These are phyloP conservation scores for Pomacea canaliculata DNA, from an alignment of 2,888 invertebrate species.

Conservation along the genomic window DNA sequence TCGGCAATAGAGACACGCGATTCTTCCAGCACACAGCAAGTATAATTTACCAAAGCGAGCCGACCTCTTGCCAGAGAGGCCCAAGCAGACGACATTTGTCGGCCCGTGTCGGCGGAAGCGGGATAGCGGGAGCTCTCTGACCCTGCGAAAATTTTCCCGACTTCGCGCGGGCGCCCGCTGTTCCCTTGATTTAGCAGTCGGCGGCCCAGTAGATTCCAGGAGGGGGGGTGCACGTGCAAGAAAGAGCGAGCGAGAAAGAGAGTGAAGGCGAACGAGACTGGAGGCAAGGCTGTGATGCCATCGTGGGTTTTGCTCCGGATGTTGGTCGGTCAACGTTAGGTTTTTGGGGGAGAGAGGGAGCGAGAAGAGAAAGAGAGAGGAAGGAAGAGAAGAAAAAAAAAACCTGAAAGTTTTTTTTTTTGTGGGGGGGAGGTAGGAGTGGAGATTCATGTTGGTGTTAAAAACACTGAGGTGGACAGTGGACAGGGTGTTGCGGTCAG, in stretches of 20 bases:
- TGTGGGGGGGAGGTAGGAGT: background rate
- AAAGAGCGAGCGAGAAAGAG: slow-evolving; percentile 10
- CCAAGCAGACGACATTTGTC: slow-evolving; percentile 10
- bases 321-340: too few relatives aligned
- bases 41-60: slow-evolving; percentile 1
- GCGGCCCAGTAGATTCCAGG: background rate
- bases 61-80: background rate
- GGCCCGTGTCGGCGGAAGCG: slow-evolving; percentile 11
- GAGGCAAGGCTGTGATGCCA: background rate
- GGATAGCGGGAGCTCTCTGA: slow-evolving; percentile 5
- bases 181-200: background rate
- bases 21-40: background rate
- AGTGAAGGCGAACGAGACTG: background rate
- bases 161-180: background rate
- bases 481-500: too few relatives aligned
- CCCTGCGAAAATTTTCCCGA: slow-evolving; percentile 17
- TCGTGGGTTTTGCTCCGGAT: background rate
- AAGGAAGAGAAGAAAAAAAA: slow-evolving; percentile 9
- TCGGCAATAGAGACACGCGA: background rate
- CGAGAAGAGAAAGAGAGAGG: slow-evolving; percentile 1
- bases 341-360: slow-evolving; percentile 1
- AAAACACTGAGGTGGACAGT: background rate
- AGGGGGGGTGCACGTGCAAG: slow-evolving; percentile 8
- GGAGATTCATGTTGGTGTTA: background rate
- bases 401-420: background rate